Percentiles rank a stretch among this genome's conserved stretches.
phyloP scores from a whole-genome alignment of 2,888 invertebrate genomes.

The Coenonympha glycerion region DNA sequence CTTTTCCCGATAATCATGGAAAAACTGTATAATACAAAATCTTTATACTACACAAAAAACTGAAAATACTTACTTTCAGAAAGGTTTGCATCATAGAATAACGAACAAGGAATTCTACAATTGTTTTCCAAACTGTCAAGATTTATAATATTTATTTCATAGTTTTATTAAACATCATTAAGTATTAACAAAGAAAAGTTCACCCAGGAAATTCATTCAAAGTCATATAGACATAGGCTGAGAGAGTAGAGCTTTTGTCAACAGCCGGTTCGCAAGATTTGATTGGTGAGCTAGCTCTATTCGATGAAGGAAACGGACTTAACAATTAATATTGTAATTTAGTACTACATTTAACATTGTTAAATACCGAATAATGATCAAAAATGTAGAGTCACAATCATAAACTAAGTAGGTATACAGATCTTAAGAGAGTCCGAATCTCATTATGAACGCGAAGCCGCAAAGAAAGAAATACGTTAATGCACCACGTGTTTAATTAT shows the following conservation, averaged over 20 bases:
- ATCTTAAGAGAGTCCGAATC: background rate
- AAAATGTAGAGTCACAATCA: background rate
- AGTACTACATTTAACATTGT: background rate
- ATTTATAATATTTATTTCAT: no score
- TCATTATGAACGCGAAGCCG: slow-evolving; percentile 39
- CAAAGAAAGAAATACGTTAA: slow-evolving; percentile 49
- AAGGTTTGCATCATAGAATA: no score
- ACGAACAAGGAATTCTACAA: no score
- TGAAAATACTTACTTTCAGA: no score
- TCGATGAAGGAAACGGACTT: background rate
- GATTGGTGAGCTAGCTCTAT: background rate
- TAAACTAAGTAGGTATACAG: background rate
- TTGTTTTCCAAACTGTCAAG: no score
- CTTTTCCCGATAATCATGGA: no score
- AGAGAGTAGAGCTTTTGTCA: background rate
- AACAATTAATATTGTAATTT: background rate
- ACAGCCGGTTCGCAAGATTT: background rate
- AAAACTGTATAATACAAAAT: no score
- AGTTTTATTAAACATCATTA: no score
- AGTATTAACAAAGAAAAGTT: no score
- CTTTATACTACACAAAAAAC: no score
- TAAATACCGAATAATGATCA: background rate
- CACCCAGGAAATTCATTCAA: background rate
- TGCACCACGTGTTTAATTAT: slow-evolving; percentile 11
- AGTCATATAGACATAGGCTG: background rate